Percentiles rank a stretch among this genome's conserved stretches.
phyloP scores from a whole-genome alignment of 2,797 vertebrate species.

The Eulemur mongoz region DNA sequence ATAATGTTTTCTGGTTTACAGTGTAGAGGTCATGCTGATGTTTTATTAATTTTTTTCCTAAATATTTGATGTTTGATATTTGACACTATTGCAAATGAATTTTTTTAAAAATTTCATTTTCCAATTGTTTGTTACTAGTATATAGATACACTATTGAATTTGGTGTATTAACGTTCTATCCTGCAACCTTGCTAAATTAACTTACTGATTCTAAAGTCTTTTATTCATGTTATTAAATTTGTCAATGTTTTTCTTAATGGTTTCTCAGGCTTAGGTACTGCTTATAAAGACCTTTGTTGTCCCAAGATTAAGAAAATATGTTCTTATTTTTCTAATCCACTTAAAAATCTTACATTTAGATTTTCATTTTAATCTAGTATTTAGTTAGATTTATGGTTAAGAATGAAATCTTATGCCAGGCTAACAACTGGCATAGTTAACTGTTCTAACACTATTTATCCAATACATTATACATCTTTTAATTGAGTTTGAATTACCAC shows the following conservation, averaged over 20 bases:
- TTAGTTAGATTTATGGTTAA: neutral
- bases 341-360: neutral
- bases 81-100: neutral
- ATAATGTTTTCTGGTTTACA: neutral
- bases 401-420: neutral
- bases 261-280: neutral
- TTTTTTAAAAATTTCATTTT: neutral
- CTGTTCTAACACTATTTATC: neutral
- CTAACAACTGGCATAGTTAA: neutral
- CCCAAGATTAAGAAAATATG: neutral
- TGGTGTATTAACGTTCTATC: neutral
- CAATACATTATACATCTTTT: neutral
- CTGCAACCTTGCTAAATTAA: neutral
- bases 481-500: neutral
- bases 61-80: neutral
- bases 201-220: neutral
- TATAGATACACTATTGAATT: neutral
- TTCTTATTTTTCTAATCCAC: neutral
- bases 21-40: neutral
- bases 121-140: neutral
- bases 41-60: neutral
- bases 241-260: neutral
- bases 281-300: neutral
- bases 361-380: neutral
- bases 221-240: neutral